Evolutionary conservation across 2,113 vertebrate species (phyloP).

Genomic region (Elephantulus edwardii): DNA sequence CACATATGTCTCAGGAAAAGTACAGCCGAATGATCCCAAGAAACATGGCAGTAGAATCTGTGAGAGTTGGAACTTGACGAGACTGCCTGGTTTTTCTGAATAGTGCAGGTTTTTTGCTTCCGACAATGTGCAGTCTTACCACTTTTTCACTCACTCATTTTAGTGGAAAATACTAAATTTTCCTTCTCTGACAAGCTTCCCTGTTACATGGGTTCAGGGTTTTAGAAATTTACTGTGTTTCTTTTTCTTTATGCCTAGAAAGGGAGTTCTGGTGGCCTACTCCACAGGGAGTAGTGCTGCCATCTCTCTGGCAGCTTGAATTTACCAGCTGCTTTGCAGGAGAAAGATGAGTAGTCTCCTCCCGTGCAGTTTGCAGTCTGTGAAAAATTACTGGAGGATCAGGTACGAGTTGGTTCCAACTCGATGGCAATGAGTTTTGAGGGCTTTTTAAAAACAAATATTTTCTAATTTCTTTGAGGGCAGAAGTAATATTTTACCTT

Average conservation of each 20-base stretch:
- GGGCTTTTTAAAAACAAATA: too few species aligned
- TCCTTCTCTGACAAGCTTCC: not conserved
- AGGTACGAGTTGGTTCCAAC: too few species aligned
- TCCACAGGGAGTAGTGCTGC: too few species aligned
- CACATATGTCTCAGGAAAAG: too few species aligned
- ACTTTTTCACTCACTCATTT: not conserved
- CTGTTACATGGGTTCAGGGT: not conserved
- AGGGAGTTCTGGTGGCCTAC: too few species aligned
- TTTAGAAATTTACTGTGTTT: not conserved
- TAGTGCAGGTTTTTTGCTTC: not conserved
- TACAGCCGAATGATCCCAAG: too few species aligned
- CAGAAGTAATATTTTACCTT: slow-evolving; percentile 13
- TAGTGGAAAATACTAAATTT: not conserved
- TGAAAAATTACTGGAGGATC: too few species aligned
- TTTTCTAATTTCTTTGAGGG: not conserved
- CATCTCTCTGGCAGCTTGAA: too few species aligned
- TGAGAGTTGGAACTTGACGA: not conserved
- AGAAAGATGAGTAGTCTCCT: too few species aligned
- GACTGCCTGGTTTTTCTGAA: not conserved
- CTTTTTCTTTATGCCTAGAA: slow-evolving; percentile 36
- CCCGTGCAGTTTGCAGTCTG: too few species aligned
- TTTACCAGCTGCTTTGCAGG: too few species aligned
- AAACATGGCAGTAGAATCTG: not conserved
- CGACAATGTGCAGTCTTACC: not conserved
- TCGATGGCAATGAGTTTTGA: too few species aligned